Conservation (phyloP, 2,888 invertebrate species). For the Coleophora flavipennella region DNA sequence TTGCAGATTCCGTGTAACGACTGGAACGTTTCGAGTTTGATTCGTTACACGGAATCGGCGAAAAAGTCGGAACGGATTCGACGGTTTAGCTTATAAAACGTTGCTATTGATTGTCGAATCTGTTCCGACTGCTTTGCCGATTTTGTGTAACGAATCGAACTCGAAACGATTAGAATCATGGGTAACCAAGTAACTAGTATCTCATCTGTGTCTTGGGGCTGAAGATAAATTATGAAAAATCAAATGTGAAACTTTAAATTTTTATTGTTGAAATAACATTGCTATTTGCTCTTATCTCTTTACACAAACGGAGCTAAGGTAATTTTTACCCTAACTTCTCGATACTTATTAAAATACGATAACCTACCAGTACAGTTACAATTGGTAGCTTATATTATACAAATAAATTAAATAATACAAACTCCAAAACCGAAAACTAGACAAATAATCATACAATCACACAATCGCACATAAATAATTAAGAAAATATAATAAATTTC, state of each 20-base stretch:
- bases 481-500: conserved; percentile 14
- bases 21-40: too few relatives aligned
- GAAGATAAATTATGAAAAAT: too few relatives aligned
- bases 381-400: conserved; percentile 16
- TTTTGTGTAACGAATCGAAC: too few relatives aligned
- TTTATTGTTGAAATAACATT: conserved; percentile 50
- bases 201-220: too few relatives aligned
- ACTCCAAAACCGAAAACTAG: conserved; percentile 5
- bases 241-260: conserved; percentile 30
- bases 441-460: conserved; percentile 7
- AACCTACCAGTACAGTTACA: conserved; percentile 13
- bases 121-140: too few relatives aligned
- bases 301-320: conserved; percentile 33
- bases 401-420: conserved; percentile 19
- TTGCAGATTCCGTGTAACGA: too few relatives aligned
- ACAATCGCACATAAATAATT: conserved; percentile 7
- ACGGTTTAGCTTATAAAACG: too few relatives aligned
- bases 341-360: conserved; percentile 17
- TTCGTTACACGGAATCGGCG: too few relatives aligned
- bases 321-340: conserved; percentile 16
- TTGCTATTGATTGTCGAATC: too few relatives aligned
- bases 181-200: too few relatives aligned
- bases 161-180: too few relatives aligned
- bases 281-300: conserved; percentile 42
- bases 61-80: too few relatives aligned